Base-by-base conservation (phyloP, 2,113 vertebrate species). In the Progne subis region DNA sequence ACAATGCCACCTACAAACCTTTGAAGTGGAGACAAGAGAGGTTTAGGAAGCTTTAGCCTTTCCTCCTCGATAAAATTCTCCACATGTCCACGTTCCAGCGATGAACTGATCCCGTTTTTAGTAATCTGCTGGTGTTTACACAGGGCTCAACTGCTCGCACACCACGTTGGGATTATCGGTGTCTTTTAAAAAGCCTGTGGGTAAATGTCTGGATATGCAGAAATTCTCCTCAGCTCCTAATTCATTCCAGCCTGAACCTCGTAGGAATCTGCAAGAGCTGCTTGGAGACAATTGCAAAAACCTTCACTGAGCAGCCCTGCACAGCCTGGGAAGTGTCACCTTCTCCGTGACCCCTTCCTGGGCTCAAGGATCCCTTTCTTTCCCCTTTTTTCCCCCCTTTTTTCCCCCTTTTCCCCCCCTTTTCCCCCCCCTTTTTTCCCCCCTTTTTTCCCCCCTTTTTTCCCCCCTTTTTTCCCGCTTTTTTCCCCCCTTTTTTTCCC, bases 101-200 rank as follows among this genome's bases (percentile, higher is more conserved):
- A 75, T 80, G 70, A 85, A 18, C 60, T 50, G 75, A 90, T 94
- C 81, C 70, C 18, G 12, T 88, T 3, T 88, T 88, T 2, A 52
- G 68, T 77, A 56, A 63, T 87, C 82, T 95, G 75, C 84, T 67
- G 87, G 18, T 94, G 87, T 96, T 96, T 93, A 52, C 85, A n/a
- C 34, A 63, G 39, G 50, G 79, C 87, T 96, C 81, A 72, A 18
- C 21, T 17, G 52, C 92, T 94, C 60, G 6, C 64, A n/a, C 87
- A 4, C 78, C 50, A 28, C 49, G 0, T 21, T 69, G 32, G 49
- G 79, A 91, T 91, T 79, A 77, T 52, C 43, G 71, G 75, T 95
- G 90, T 32, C 75, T 96, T 85, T 90, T 65, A 31, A 80, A 92
- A 77, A 87, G 67, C 65, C 70, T 8, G 20, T 82, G 87, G 89